A percentile compares a stretch with the other conserved stretches of the same genome.
Evolutionary conservation across 2,888 invertebrate species (phyloP).

Genomic region (Oxyscelio sp.): DNA sequence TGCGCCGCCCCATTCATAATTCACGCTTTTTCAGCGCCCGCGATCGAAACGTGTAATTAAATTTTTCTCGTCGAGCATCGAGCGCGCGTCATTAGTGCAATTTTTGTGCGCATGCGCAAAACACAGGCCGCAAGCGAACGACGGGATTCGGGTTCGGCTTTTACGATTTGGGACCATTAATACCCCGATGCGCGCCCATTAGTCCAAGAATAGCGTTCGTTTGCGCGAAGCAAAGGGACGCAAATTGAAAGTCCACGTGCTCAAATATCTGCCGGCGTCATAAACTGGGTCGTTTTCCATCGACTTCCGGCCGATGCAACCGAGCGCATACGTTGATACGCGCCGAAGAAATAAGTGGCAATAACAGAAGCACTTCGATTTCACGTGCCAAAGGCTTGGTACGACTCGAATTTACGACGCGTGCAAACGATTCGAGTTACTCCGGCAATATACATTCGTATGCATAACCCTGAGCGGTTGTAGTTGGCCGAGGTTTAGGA

Average conservation of each 20-base stretch:
- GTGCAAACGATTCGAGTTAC: constrained; percentile 5
- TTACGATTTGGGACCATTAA: neutral
- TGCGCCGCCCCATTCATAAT: constrained; percentile 67
- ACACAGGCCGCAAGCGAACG: constrained; percentile 19
- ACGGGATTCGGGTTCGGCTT: neutral
- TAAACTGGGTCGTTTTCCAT: constrained; percentile 68
- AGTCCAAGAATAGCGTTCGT: constrained; percentile 24
- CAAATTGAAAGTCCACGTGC: constrained; percentile 57
- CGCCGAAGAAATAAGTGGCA: constrained; percentile 54
- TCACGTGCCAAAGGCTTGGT: constrained; percentile 16
- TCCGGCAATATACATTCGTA: constrained; percentile 22
- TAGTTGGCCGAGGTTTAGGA: no score
- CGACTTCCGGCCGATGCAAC: constrained; percentile 56
- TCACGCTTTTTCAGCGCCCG: constrained; percentile 65
- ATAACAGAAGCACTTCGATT: constrained; percentile 60
- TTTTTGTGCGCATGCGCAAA: constrained; percentile 41
- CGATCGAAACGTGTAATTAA: constrained; percentile 54
- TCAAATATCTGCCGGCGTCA: constrained; percentile 66
- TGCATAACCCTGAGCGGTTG: neutral
- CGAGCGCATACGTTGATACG: constrained; percentile 31
- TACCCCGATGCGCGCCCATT: constrained; percentile 1
- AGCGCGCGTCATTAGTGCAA: constrained; percentile 51
- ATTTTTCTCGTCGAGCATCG: constrained; percentile 36
- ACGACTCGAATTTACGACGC: constrained; percentile 46
- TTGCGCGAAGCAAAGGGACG: constrained; percentile 41